Percentiles rank a stretch among this genome's conserved stretches.
Conservation (phyloP, 2,797 vertebrate species). For the Chelonia mydas region DNA sequence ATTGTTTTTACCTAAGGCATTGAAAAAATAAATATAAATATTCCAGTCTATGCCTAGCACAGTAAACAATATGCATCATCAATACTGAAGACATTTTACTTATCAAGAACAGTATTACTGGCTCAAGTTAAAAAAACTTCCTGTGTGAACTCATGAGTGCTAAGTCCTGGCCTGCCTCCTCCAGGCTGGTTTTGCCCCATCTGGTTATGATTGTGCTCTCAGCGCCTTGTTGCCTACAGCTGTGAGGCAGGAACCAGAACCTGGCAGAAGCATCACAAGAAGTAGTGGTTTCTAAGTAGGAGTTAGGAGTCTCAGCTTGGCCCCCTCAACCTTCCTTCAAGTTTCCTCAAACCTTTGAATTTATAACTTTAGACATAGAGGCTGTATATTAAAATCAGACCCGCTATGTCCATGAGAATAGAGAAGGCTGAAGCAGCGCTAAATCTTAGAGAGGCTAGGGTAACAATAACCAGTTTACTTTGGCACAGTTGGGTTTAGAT, state of each 20-base stretch:
- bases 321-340: not conserved
- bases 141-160: fast-evolving
- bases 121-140: not conserved
- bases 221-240: not conserved
- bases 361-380: not conserved
- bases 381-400: not conserved
- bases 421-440: not conserved
- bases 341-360: not conserved
- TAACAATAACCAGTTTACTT: not conserved
- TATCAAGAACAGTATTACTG: not conserved
- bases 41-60: conserved; percentile 33
- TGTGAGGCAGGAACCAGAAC: not conserved
- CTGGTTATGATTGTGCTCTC: not conserved
- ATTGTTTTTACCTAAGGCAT: conserved; percentile 79
- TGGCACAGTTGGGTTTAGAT: not conserved
- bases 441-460: not conserved
- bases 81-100: not conserved
- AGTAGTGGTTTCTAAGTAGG: not conserved
- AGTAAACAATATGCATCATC: not conserved
- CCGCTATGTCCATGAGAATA: fast-evolving
- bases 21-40: conserved; percentile 84
- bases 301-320: not conserved
- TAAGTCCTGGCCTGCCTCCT: not conserved
- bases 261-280: not conserved
- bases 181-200: not conserved